These are phyloP conservation scores for Oryzias melastigma DNA, from an alignment of 2,113 vertebrate species.

Conservation along the genomic window DNA sequence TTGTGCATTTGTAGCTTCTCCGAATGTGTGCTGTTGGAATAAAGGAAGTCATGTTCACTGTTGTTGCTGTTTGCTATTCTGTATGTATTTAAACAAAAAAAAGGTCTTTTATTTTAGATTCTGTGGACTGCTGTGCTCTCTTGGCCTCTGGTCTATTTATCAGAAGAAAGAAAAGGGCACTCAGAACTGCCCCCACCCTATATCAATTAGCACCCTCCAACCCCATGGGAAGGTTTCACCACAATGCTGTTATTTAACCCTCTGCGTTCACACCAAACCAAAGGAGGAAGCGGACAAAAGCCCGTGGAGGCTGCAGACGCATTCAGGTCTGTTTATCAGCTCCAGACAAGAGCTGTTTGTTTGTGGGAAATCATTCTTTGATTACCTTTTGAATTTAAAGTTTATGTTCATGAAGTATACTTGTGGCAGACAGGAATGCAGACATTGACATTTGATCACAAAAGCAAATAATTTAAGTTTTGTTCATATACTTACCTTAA, in stretches of 20 bases:
- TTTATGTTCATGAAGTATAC: neutral
- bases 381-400: neutral
- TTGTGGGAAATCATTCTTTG: conserved; percentile 27
- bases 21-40: conserved; percentile 22
- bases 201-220: conserved; percentile 20
- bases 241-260: conserved; percentile 49
- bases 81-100: conserved; percentile 7
- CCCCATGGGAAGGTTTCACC: conserved; percentile 43
- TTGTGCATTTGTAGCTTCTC: neutral
- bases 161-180: conserved; percentile 42
- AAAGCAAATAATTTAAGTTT: neutral
- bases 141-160: conserved; percentile 40
- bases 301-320: neutral
- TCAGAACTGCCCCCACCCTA: conserved; percentile 27
- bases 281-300: conserved; percentile 46
- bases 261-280: conserved; percentile 14
- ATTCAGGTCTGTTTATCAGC: conserved; percentile 30
- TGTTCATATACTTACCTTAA: neutral
- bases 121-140: conserved; percentile 31
- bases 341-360: conserved; percentile 3
- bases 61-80: conserved; percentile 48
- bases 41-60: conserved; percentile 31
- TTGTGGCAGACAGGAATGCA: neutral
- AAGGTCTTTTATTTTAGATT: conserved; percentile 36
- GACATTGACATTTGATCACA: neutral